A percentile compares a stretch with the other conserved stretches of the same genome.
These are phyloP conservation scores for Spea hammondii DNA, from an alignment of 2,797 vertebrate species.

Conservation along the genomic window DNA sequence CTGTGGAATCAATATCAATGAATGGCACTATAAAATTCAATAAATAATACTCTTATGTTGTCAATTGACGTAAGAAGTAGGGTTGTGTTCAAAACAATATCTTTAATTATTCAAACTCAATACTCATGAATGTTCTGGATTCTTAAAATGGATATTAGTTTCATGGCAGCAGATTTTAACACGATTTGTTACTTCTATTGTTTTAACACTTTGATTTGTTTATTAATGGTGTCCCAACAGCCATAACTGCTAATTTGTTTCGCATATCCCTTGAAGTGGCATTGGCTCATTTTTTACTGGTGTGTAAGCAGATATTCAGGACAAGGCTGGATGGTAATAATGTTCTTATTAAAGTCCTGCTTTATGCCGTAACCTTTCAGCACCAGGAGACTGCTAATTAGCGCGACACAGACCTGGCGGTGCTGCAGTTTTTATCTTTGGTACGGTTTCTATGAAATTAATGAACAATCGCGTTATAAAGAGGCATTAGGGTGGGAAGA, in stretches of 20 bases:
- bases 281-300: conserved; percentile 6
- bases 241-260: conserved; percentile 11
- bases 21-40: too few species aligned
- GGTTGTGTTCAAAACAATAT: too few species aligned
- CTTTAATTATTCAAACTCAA: too few species aligned
- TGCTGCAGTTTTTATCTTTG: conserved; percentile 26
- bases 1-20: too few species aligned
- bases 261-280: neutral
- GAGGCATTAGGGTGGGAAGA: neutral
- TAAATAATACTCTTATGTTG: too few species aligned
- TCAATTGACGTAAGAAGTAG: too few species aligned
- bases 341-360: conserved; percentile 32
- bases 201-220: conserved; percentile 11
- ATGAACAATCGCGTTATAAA: conserved; percentile 9
- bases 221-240: conserved; percentile 5
- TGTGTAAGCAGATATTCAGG: conserved; percentile 10
- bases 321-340: conserved; percentile 21
- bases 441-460: conserved; percentile 29
- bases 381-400: conserved; percentile 35
- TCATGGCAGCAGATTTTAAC: neutral
- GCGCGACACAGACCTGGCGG: conserved; percentile 17
- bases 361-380: conserved; percentile 39
- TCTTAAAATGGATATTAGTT: too few species aligned
- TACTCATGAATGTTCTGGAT: too few species aligned
- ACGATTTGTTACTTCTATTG: neutral